phyloP scores from a whole-genome alignment of 2,113 vertebrate species.

The Pluvialis apricaria region DNA sequence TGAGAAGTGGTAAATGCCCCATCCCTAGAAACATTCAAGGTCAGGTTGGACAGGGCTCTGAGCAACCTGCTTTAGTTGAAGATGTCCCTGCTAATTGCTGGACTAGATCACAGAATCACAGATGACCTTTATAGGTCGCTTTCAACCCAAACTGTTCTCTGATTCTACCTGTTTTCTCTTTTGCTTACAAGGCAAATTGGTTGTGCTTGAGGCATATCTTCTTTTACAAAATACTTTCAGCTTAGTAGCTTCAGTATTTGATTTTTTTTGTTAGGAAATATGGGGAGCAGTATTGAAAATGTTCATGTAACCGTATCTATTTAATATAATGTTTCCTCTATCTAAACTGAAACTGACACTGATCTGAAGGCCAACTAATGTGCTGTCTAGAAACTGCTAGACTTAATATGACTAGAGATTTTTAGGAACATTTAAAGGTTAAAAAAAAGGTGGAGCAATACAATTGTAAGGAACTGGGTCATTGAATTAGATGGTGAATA shows the following conservation, averaged over 20 bases:
- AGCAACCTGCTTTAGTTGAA: neutral
- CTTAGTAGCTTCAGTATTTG: neutral
- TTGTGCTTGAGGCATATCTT: neutral
- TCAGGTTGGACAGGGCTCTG: neutral
- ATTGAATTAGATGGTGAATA: neutral
- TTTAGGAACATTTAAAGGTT: neutral
- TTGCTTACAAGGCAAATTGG: neutral
- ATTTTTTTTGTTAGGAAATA: neutral
- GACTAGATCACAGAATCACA: neutral
- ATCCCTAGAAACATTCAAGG: neutral
- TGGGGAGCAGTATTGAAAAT: neutral
- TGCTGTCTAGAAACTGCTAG: neutral
- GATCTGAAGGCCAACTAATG: neutral
- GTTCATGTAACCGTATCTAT: neutral
- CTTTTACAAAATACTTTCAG: neutral
- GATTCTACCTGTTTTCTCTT: neutral
- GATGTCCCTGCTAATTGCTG: neutral
- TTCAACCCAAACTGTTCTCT: neutral
- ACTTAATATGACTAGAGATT: neutral
- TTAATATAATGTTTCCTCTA: neutral
- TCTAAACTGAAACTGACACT: neutral
- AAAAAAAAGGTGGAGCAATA: neutral
- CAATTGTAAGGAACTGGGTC: neutral
- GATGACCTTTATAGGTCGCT: neutral
- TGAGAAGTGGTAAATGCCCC: neutral